phyloP scores from a whole-genome alignment of 2,888 invertebrate species.

The Eupithecia tripunctaria region DNA sequence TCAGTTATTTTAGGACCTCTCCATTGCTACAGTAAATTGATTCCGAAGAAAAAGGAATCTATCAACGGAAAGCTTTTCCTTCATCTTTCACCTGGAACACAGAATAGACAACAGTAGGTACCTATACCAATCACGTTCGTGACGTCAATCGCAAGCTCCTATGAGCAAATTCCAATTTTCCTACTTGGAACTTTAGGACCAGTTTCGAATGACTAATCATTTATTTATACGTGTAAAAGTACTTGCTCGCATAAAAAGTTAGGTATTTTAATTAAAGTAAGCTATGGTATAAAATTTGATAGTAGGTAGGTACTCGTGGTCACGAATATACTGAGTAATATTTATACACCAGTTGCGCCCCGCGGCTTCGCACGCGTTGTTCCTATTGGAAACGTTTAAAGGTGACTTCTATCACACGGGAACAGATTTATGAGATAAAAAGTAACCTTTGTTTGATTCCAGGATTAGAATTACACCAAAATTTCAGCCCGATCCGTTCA shows the following conservation, averaged over 20 bases:
- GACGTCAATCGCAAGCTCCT: conserved; percentile 4
- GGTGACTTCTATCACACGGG: too few species aligned
- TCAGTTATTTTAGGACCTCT: too few species aligned
- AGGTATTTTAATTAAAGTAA: neutral
- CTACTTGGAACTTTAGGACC: neutral
- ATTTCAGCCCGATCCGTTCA: too few species aligned
- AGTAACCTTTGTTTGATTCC: too few species aligned
- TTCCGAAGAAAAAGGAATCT: neutral
- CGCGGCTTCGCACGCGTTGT: too few species aligned
- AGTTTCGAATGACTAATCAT: neutral
- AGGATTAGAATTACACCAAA: too few species aligned
- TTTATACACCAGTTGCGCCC: too few species aligned
- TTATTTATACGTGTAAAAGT: neutral
- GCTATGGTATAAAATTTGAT: neutral
- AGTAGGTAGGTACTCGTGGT: neutral
- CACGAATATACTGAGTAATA: neutral
- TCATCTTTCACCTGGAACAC: conserved; percentile 12
- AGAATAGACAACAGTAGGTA: neutral
- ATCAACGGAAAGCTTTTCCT: neutral
- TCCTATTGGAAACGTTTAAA: too few species aligned
- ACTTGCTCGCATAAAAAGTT: neutral
- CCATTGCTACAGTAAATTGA: neutral
- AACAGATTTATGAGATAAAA: too few species aligned
- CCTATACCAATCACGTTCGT: neutral
- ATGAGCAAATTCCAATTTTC: neutral